A percentile compares a stretch with the other conserved stretches of the same genome.
These are phyloP conservation scores for Pithys albifrons DNA, from an alignment of 2,113 vertebrate species.

Conservation along the genomic window DNA sequence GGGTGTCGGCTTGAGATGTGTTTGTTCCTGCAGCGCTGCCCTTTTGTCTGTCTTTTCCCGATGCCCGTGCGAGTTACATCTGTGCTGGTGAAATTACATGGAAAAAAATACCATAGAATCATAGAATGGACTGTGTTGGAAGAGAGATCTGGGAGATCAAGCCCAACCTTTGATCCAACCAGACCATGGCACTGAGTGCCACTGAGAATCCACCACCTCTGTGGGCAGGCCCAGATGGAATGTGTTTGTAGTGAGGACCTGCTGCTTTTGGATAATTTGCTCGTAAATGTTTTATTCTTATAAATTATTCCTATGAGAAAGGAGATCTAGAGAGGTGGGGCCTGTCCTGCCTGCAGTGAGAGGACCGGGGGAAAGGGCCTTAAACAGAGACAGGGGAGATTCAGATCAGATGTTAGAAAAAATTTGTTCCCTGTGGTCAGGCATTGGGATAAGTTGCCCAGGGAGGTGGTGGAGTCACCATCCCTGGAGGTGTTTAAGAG, in stretches of 20 bases:
- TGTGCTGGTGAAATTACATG: rapidly evolving
- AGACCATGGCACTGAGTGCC: no score
- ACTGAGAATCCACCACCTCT: no score
- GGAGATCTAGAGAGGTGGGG: not conserved
- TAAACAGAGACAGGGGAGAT: not conserved
- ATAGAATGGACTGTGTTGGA: no score
- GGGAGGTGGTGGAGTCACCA: not conserved
- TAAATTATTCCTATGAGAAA: not conserved
- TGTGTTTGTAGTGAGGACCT: rapidly evolving
- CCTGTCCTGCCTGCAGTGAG: not conserved
- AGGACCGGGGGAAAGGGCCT: not conserved
- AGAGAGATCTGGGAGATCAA: no score
- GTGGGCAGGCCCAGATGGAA: not conserved
- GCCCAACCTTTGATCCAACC: no score
- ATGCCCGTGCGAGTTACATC: not conserved
- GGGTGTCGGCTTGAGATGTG: rapidly evolving
- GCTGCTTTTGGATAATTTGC: not conserved
- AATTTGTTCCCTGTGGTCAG: not conserved
- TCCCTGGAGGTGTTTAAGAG: not conserved
- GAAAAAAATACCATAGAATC: no score
- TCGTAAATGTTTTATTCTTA: not conserved
- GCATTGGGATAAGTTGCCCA: not conserved
- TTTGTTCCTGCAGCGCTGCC: rapidly evolving
- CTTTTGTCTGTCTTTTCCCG: rapidly evolving
- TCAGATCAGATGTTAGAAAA: not conserved